A percentile compares a stretch with the other conserved stretches of the same genome.
These are phyloP conservation scores for Plodia interpunctella DNA, from an alignment of 1,140 invertebrate species.

Conservation along the genomic window DNA sequence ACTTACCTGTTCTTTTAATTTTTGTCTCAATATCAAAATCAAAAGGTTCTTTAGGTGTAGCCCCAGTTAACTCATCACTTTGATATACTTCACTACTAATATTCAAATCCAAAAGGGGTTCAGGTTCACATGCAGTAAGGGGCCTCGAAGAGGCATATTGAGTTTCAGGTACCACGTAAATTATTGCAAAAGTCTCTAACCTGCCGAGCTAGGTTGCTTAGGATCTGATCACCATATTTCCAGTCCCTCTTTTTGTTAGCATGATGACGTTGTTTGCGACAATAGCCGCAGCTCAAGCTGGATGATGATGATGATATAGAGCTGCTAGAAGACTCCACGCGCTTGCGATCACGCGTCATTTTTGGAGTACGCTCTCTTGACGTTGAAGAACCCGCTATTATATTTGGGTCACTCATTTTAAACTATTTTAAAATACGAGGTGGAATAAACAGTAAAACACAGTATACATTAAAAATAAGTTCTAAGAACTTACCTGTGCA, in stretches of 20 bases:
- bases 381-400: too few relatives aligned
- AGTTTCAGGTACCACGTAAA: background rate
- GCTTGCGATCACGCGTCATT: too few relatives aligned
- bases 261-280: slow-evolving; percentile 3
- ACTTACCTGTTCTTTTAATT: slow-evolving; percentile 8
- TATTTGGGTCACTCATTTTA: too few relatives aligned
- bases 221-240: background rate
- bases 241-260: background rate
- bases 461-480: too few relatives aligned
- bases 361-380: too few relatives aligned
- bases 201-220: slow-evolving; percentile 1
- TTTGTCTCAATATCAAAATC: slow-evolving; percentile 13
- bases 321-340: too few relatives aligned
- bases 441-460: too few relatives aligned
- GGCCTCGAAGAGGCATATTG: too few relatives aligned
- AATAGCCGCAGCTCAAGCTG: too few relatives aligned
- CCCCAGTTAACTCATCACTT: background rate
- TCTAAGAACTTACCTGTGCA: too few relatives aligned
- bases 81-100: slow-evolving; percentile 1
- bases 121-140: background rate
- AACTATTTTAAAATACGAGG: too few relatives aligned
- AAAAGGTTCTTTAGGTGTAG: background rate
- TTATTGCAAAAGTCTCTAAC: slow-evolving; percentile 4
- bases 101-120: background rate
- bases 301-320: too few relatives aligned